These are phyloP conservation scores for Augochlora pura DNA, from an alignment of 1,140 invertebrate species.

Conservation along the genomic window DNA sequence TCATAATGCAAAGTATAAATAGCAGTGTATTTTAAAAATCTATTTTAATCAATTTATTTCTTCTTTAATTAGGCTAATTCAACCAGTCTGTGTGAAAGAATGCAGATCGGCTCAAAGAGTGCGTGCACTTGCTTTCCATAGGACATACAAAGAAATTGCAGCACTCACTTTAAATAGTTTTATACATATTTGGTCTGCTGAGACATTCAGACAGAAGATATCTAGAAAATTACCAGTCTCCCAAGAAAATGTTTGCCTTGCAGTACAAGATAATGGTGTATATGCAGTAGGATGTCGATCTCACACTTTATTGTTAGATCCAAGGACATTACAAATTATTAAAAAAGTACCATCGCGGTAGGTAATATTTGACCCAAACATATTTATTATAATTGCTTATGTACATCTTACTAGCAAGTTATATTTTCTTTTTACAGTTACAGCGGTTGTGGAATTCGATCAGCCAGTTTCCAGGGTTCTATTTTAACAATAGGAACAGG, in stretches of 20 bases:
- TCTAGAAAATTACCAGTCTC: slow-evolving; percentile 92
- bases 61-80: slow-evolving; percentile 78
- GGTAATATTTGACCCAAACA: neutral
- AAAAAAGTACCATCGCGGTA: slow-evolving; percentile 82
- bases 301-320: slow-evolving; percentile 94
- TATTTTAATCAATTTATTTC: slow-evolving; percentile 20
- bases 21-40: neutral
- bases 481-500: slow-evolving; percentile 96
- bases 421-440: slow-evolving; percentile 83
- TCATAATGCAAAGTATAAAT: neutral
- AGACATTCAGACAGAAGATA: slow-evolving; percentile 90
- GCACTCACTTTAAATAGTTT: slow-evolving; percentile 95
- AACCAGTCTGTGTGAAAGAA: slow-evolving; percentile 87
- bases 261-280: slow-evolving; percentile 89
- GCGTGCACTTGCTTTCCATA: slow-evolving; percentile 93
- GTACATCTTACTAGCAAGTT: neutral
- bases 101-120: slow-evolving; percentile 91
- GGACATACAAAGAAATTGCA: slow-evolving; percentile 91
- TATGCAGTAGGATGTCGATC: slow-evolving; percentile 97
- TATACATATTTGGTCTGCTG: slow-evolving; percentile 95
- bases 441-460: slow-evolving; percentile 92
- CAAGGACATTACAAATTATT: slow-evolving; percentile 89
- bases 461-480: slow-evolving; percentile 93
- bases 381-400: neutral
- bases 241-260: slow-evolving; percentile 96